Evolutionary conservation across 2,888 invertebrate species (phyloP).

Genomic region (Pandemis cinnamomeana): DNA sequence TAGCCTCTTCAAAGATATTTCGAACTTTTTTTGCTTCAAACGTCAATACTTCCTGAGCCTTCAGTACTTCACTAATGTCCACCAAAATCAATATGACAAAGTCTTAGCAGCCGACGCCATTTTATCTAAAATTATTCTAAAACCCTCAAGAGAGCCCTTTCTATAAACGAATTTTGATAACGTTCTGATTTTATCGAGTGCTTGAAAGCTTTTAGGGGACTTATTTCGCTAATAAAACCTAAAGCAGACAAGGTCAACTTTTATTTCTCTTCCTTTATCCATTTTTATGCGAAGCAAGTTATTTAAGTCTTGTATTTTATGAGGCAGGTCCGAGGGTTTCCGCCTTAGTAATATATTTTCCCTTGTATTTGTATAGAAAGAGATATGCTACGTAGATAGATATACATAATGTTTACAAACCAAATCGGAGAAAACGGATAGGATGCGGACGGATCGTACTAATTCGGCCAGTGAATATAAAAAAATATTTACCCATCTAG

Average conservation of each 20-base stretch:
- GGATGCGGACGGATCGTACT: too few relatives aligned
- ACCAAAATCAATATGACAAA: not conserved
- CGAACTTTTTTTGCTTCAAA: too few relatives aligned
- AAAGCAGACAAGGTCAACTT: not conserved
- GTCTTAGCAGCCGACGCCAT: not conserved
- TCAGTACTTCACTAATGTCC: not conserved
- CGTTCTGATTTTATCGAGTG: conserved; percentile 12
- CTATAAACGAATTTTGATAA: conserved; percentile 32
- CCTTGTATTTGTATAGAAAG: not conserved
- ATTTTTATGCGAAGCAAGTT: conserved; percentile 6
- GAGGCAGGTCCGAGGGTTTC: not conserved
- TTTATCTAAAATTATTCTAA: not conserved
- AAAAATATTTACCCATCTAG: too few relatives aligned
- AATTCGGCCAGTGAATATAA: too few relatives aligned
- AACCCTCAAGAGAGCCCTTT: conserved; percentile 18
- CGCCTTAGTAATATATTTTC: not conserved
- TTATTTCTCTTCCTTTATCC: conserved; percentile 15
- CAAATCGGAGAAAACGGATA: too few relatives aligned
- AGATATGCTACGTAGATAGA: not conserved
- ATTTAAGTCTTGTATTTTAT: conserved; percentile 9
- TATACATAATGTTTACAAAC: not conserved
- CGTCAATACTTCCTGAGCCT: too few relatives aligned
- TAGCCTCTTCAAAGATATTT: too few relatives aligned
- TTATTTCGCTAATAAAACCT: conserved; percentile 26
- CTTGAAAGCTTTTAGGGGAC: conserved; percentile 27